Conservation (phyloP, 2,888 invertebrate genomes). For the Archips xylosteana region DNA sequence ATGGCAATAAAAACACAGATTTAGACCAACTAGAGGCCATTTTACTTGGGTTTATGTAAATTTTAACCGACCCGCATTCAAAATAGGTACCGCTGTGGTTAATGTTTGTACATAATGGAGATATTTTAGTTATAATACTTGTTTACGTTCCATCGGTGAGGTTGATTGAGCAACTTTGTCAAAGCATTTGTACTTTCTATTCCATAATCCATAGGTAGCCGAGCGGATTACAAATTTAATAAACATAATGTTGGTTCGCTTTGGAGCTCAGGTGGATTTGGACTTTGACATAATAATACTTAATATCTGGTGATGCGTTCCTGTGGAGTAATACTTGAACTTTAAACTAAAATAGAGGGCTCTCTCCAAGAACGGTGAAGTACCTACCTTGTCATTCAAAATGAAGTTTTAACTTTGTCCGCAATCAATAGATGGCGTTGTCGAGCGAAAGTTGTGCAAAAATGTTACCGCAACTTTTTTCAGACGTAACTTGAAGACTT, state of each 20-base stretch:
- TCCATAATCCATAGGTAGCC: neutral
- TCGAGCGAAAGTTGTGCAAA: too few species aligned
- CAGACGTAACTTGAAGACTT: too few species aligned
- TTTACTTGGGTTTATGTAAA: constrained; percentile 40
- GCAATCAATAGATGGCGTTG: too few species aligned
- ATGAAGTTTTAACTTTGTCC: too few species aligned
- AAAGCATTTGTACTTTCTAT: neutral
- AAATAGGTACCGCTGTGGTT: constrained; percentile 43
- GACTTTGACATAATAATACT: too few species aligned
- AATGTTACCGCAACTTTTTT: too few species aligned
- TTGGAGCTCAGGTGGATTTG: neutral
- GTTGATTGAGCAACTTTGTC: constrained; percentile 13
- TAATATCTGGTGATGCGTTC: too few species aligned
- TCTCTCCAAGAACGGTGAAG: too few species aligned
- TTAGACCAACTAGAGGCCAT: constrained; percentile 37
- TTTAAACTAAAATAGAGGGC: too few species aligned
- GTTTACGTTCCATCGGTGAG: constrained; percentile 4
- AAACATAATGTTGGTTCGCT: neutral
- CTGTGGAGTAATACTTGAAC: too few species aligned
- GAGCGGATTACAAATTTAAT: neutral
- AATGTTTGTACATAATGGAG: constrained; percentile 42
- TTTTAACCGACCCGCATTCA: constrained; percentile 37
- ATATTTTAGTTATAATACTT: constrained; percentile 33
- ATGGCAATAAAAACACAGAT: constrained; percentile 36
- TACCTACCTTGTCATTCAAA: too few species aligned